Base-by-base conservation (phyloP, 2,888 invertebrate genomes). In the Pseudococcus viburni region DNA sequence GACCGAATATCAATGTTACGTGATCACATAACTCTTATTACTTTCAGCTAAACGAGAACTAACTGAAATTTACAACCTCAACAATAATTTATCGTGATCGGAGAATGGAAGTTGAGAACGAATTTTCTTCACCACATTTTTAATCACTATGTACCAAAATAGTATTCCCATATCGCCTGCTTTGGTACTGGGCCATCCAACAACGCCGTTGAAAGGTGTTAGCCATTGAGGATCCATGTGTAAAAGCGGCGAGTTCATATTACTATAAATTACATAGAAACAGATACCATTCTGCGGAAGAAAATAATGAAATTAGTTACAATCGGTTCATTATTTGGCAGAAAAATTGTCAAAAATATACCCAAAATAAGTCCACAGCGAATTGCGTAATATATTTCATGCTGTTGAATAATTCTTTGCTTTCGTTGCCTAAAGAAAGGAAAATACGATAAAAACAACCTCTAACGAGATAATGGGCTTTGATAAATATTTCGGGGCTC, bases 61-160 rank as follows among this genome's bases (percentile, higher is more conserved):
- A 59, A 19, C 11, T 15, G 26, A 73, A 73, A 33, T 73, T 73
- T 33, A 73, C 33, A 73, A 33, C 68, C 33, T 73, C 12, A 73
- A 2, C 15, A 73, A 15, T 2, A 73, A 7, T 3, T n/a, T 0
- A 80, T 80, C 80, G n/a, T 46, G 42, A 9, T 80, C 80, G 1
- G 26, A 33, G n/a, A 80, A 42, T 80, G 80, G 11, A 80, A 39
- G 4, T 64, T 86, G 64, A 86, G 64, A 86, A 12, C 80, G 80
- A 33, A 87, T 68, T 39, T 87, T 87, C 51, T 80, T 87, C 22
- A 51, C 11, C 7, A 85, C 88, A 84, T 73, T 85, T 88, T 85
- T 88, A 5, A 88, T 73, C n/a, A 88, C 68, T 48, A 88, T 33
- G 42, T 85, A 88, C 85, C 85, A 88, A 26, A 85, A 39, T 19